A percentile compares a stretch with the other conserved stretches of the same genome.
These are phyloP conservation scores for Cyprinus carpio DNA, from an alignment of 2,113 vertebrate species.

Conservation along the genomic window DNA sequence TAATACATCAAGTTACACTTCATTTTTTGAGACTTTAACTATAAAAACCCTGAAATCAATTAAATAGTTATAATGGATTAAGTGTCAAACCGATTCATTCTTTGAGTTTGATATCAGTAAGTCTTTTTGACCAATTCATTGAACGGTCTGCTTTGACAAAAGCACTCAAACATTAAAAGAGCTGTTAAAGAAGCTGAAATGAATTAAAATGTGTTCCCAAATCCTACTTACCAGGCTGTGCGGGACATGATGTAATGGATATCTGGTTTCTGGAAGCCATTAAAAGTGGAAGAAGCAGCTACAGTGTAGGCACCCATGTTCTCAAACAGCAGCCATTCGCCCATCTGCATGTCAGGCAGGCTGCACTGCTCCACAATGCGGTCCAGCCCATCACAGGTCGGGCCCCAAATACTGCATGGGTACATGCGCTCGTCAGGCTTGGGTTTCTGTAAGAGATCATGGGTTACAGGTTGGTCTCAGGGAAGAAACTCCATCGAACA, in stretches of 20 bases:
- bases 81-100: no score
- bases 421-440: conserved; percentile 90
- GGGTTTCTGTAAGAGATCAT: conserved; percentile 75
- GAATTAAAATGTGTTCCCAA: background rate
- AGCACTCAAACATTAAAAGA: background rate
- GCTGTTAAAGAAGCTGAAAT: no score
- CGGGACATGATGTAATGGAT: conserved; percentile 91
- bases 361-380: conserved; percentile 88
- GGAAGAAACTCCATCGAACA: background rate
- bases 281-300: conserved; percentile 95
- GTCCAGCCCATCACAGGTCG: conserved; percentile 93
- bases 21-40: no score
- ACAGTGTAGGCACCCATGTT: conserved; percentile 98
- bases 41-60: no score
- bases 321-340: conserved; percentile 95
- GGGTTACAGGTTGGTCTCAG: background rate
- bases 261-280: conserved; percentile 92
- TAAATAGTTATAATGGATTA: no score
- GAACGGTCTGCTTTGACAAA: background rate
- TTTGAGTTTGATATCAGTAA: no score
- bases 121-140: no score
- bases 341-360: conserved; percentile 90
- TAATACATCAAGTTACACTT: no score
- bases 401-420: conserved; percentile 95
- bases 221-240: conserved; percentile 81